Evolutionary conservation across 1,140 invertebrate genomes (phyloP), one percentile per base, ranked within the genome.

Genomic region (Leptopilina boulardi): DNA sequence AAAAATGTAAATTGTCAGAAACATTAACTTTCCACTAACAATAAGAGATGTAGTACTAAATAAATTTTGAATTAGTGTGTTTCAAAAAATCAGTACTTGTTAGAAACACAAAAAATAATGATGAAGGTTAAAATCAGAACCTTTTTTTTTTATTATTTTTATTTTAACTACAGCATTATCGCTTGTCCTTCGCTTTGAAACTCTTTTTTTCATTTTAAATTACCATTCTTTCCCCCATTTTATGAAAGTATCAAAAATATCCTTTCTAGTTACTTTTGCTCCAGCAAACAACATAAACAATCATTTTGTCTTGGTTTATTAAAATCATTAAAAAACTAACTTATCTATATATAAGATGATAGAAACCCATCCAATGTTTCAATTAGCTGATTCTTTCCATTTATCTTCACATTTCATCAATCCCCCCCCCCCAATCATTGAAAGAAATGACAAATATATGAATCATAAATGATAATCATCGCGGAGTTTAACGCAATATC

Each of bases 171-270:
- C 82, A 88, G 81, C 79, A 77, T 86, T 85, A 85, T 83, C 82
- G 85, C 82, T 86, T 84, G 77, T 89, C 86, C 82, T 82, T 84
- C 80, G 78, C 76, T 83, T n/a, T 77, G 74, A 88, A 85, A 84
- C 80, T 77, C 82, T 34, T 6, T 47, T 47, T 85, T 85, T 77
- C 82, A 3, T 6, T 47, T 47, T 85, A 84, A 84, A 85, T 84
- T 79, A 85, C 88, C 79, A 75, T 84, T 78, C 83, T 83, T 85
- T 85, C 80, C 81, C 83, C 81, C 5, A 8, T 83, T 89, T 91
- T 91, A 92, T 92, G 91, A 92, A 92, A 91, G 91, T 92, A 92
- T 91, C 91, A 91, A 92, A 92, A 92, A 92, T 92, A 92, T 92
- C 89, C 90, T 89, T 89, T 91, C 88, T 90, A 89, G 84, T 88